phyloP scores from a whole-genome alignment of 2,888 invertebrate species.

The Schrankia costaestrigalis region DNA sequence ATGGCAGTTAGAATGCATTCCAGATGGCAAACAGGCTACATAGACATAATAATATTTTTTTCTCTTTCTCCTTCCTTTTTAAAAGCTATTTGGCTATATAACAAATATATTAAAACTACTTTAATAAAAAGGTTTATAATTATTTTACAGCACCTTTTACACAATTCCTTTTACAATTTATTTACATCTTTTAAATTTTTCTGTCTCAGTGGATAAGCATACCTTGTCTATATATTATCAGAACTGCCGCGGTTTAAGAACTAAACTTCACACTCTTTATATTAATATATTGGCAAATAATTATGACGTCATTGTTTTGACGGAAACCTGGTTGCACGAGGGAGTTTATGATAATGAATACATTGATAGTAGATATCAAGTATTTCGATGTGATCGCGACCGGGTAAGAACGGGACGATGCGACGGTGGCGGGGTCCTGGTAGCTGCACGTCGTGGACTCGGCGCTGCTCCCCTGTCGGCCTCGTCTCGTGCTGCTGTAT shows the following conservation, averaged over 20 bases:
- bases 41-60: background rate
- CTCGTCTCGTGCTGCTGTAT: background rate
- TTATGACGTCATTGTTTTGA: slow-evolving; percentile 3
- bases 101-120: background rate
- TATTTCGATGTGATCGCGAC: background rate
- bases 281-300: slow-evolving; percentile 1
- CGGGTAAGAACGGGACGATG: background rate
- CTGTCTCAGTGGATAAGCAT: slow-evolving; percentile 1
- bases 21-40: too few relatives aligned
- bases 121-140: too few relatives aligned
- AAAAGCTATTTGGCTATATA: too few relatives aligned
- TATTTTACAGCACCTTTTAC: background rate
- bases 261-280: slow-evolving; percentile 2
- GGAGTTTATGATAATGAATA: background rate
- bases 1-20: too few relatives aligned
- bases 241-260: slow-evolving; percentile 1
- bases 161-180: background rate
- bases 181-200: too few relatives aligned
- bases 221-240: background rate
- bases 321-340: slow-evolving; percentile 1
- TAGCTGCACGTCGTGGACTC: background rate
- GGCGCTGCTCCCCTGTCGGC: background rate
- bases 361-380: slow-evolving; percentile 1
- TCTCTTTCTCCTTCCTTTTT: too few relatives aligned
- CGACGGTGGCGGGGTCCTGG: background rate